Conservation (phyloP, 2,888 invertebrate genomes). For the Coremacera marginata region DNA sequence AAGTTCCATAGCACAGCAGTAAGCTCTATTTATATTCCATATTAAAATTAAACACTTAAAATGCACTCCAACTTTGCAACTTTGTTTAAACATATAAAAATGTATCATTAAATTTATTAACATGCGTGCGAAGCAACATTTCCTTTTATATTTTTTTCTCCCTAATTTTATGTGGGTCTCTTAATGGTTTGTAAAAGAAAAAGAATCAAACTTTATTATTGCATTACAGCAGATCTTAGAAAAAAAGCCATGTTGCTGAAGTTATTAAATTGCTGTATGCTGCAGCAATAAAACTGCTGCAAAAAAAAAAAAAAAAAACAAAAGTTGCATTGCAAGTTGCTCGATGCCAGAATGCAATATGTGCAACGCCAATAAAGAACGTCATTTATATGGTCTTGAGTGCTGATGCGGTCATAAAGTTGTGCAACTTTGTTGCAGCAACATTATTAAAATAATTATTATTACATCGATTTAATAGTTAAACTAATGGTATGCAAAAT, state of each 20-base stretch:
- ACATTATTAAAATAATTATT: slow-evolving; percentile 65
- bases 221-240: slow-evolving; percentile 37
- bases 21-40: no score
- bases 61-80: slow-evolving; percentile 1
- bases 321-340: not conserved
- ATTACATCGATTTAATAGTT: slow-evolving; percentile 60
- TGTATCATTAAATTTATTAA: slow-evolving; percentile 26
- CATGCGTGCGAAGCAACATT: slow-evolving; percentile 17
- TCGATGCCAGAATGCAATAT: not conserved
- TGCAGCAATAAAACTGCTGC: slow-evolving; percentile 39
- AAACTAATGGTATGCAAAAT: slow-evolving; percentile 66
- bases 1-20: no score
- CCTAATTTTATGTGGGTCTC: not conserved
- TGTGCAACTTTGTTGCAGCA: slow-evolving; percentile 63
- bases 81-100: slow-evolving; percentile 19
- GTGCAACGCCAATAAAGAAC: not conserved
- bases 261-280: slow-evolving; percentile 1
- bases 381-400: not conserved
- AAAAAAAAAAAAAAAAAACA: not conserved
- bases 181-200: slow-evolving; percentile 38
- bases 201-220: slow-evolving; percentile 1
- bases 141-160: not conserved
- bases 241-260: slow-evolving; percentile 2
- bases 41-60: not conserved
- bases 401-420: slow-evolving; percentile 15